A percentile compares a stretch with the other conserved stretches of the same genome.
Evolutionary conservation across 2,888 invertebrate genomes (phyloP).

Genomic region (Eupithecia insigniata): DNA sequence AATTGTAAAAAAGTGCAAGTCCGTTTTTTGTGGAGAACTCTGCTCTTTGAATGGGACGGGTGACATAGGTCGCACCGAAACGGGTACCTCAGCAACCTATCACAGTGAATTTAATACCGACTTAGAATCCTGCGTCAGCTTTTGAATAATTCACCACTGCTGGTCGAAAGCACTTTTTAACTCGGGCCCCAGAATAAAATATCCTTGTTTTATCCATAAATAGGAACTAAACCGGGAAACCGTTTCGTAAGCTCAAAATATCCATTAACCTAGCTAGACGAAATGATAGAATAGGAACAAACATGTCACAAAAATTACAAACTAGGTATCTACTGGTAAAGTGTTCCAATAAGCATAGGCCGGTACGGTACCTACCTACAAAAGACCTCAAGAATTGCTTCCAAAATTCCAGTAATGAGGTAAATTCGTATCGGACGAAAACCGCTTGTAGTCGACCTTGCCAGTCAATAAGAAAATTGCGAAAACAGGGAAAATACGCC

Average conservation of each 20-base stretch:
- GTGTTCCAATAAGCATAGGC: background rate
- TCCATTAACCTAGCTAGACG: background rate
- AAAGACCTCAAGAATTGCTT: background rate
- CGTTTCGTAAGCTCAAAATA: background rate
- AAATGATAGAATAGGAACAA: background rate
- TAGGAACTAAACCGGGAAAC: slow-evolving; percentile 16
- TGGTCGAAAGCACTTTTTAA: slow-evolving; percentile 51
- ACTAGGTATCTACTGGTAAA: background rate
- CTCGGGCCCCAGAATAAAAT: slow-evolving; percentile 14
- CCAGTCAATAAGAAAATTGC: slow-evolving; percentile 61
- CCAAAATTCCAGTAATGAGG: slow-evolving; percentile 41
- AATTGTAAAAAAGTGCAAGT: slow-evolving; percentile 27
- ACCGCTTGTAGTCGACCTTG: slow-evolving; percentile 57
- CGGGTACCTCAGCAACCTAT: slow-evolving; percentile 42
- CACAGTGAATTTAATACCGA: slow-evolving; percentile 42
- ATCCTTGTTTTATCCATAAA: slow-evolving; percentile 22
- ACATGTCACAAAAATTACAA: background rate
- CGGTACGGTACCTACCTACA: background rate
- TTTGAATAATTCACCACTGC: slow-evolving; percentile 56
- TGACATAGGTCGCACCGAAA: slow-evolving; percentile 48
- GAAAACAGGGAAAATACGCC: slow-evolving; percentile 51
- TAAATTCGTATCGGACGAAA: slow-evolving; percentile 46
- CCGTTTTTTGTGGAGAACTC: slow-evolving; percentile 18
- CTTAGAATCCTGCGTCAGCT: slow-evolving; percentile 42
- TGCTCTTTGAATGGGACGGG: slow-evolving; percentile 26